Percentiles rank a stretch among this genome's conserved stretches.
phyloP scores from a whole-genome alignment of 2,797 vertebrate genomes.

The Astyanax mexicanus region DNA sequence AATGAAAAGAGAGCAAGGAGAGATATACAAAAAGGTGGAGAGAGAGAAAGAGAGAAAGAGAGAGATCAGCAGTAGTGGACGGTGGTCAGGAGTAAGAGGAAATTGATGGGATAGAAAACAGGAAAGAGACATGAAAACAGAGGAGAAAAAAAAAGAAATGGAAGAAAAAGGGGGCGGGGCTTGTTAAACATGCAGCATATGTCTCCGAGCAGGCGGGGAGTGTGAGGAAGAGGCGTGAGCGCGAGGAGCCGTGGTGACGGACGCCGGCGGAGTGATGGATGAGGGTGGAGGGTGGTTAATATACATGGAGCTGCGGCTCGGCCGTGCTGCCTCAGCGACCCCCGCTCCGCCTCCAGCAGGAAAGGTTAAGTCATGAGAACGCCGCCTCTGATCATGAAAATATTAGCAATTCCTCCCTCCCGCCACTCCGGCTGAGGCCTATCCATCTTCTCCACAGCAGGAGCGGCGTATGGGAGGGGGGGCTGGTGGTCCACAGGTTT shows the following conservation, averaged over 20 bases:
- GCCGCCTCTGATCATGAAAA: constrained; percentile 75
- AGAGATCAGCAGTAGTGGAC: neutral
- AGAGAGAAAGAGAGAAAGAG: constrained; percentile 32
- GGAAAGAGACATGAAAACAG: constrained; percentile 1
- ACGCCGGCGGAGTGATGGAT: constrained; percentile 80
- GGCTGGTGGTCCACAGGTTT: neutral
- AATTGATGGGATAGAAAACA: constrained; percentile 30
- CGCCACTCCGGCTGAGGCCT: constrained; percentile 66
- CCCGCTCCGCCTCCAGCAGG: constrained; percentile 59
- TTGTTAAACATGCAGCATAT: constrained; percentile 76
- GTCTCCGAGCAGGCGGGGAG: constrained; percentile 63
- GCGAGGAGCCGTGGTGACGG: constrained; percentile 74
- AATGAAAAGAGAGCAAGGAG: too few species aligned
- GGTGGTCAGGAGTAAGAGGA: constrained; percentile 69
- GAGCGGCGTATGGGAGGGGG: constrained; percentile 20
- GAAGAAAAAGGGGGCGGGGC: constrained; percentile 5
- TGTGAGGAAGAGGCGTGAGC: constrained; percentile 69
- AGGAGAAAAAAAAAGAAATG: neutral
- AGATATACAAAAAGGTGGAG: too few species aligned
- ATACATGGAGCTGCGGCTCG: constrained; percentile 74
- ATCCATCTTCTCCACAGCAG: constrained; percentile 67
- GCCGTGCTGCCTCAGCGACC: constrained; percentile 57
- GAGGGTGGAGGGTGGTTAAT: constrained; percentile 77
- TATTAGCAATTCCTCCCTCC: constrained; percentile 69
- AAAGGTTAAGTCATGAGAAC: constrained; percentile 81